phyloP scores from a whole-genome alignment of 2,113 vertebrate species.

The Salminus brasiliensis region DNA sequence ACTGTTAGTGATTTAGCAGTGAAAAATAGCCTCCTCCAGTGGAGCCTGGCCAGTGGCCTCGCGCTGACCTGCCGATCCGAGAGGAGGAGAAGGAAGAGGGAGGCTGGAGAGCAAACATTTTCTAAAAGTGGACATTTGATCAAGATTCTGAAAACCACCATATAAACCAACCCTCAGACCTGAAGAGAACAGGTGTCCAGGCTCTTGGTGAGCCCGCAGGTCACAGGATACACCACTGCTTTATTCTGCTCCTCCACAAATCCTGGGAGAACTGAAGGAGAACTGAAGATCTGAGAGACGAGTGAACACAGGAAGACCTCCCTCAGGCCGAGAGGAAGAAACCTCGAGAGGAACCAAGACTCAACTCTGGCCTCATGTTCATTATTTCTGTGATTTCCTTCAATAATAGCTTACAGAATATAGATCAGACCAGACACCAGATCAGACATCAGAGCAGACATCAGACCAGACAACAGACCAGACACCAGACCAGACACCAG shows the following conservation, averaged over 20 bases:
- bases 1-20: conserved; percentile 48
- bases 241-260: background rate
- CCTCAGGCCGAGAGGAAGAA: no score
- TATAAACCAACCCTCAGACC: background rate
- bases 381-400: no score
- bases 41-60: conserved; percentile 5
- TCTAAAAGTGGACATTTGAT: background rate
- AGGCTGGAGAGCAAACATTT: conserved; percentile 42
- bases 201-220: no score
- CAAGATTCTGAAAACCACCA: background rate
- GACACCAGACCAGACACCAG: no score
- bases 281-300: background rate
- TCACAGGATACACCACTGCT: no score
- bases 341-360: no score
- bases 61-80: conserved; percentile 15
- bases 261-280: background rate
- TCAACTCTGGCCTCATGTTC: no score
- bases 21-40: conserved; percentile 29
- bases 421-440: no score
- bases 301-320: no score
- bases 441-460: no score
- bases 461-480: no score
- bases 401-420: no score
- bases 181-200: background rate
- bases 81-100: background rate